Percentiles rank a stretch among this genome's conserved stretches.
Conservation (phyloP, 2,797 vertebrate species). For the Hydrolagus colliei region DNA sequence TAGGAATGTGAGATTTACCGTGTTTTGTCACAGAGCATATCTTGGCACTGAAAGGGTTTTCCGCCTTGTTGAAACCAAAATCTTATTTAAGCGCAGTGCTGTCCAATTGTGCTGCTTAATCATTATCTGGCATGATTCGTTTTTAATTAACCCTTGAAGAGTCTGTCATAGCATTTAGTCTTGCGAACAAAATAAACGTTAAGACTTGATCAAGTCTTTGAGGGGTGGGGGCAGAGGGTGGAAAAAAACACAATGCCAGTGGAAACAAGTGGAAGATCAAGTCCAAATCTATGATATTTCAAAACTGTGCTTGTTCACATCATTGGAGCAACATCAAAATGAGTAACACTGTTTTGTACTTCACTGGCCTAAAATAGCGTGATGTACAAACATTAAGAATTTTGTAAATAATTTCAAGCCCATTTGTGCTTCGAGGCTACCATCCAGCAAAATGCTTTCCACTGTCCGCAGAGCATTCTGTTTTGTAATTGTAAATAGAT, state of each 20-base stretch:
- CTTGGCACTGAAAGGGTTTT: not conserved
- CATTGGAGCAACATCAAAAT: not conserved
- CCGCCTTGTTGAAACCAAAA: not conserved
- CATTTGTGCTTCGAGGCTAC: not conserved
- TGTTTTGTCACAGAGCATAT: not conserved
- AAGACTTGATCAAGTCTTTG: not conserved
- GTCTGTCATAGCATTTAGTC: not conserved
- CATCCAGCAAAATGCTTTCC: not conserved
- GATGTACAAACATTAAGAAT: not conserved
- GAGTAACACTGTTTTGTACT: not conserved
- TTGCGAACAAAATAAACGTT: not conserved
- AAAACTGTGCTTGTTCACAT: not conserved
- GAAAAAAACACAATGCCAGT: not conserved
- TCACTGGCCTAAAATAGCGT: not conserved
- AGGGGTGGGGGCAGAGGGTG: not conserved
- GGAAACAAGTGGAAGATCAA: not conserved
- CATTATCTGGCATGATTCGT: not conserved
- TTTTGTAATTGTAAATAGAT: constrained; percentile 16
- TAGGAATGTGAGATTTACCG: not conserved
- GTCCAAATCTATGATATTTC: not conserved
- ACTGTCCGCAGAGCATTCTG: not conserved
- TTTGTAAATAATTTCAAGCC: not conserved
- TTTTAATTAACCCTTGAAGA: not conserved
- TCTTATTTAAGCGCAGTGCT: not conserved
- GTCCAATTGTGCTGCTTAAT: not conserved